phyloP scores from a whole-genome alignment of 2,113 vertebrate species.

The Daboia siamensis region DNA sequence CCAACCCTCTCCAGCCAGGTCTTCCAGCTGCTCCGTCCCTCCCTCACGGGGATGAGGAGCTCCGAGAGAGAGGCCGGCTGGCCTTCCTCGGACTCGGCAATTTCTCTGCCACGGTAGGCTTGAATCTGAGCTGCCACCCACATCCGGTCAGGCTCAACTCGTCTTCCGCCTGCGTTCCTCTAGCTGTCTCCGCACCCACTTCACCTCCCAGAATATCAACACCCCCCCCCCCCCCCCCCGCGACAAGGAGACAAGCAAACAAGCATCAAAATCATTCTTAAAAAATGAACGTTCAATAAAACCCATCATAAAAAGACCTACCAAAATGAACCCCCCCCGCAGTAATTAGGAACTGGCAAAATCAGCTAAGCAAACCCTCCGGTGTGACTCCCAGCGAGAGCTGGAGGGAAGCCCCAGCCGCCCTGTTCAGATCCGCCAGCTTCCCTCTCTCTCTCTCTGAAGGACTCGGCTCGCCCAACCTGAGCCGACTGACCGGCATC shows the following conservation, averaged over 20 bases:
- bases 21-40: not conserved
- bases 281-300: not conserved
- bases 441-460: not conserved
- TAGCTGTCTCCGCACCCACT: not conserved
- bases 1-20: not conserved
- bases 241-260: not conserved
- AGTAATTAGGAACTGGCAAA: not conserved
- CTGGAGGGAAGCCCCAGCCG: not conserved
- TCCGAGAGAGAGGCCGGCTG: too few relatives aligned
- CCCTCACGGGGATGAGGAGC: not conserved
- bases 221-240: too few relatives aligned
- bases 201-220: not conserved
- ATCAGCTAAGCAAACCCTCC: not conserved
- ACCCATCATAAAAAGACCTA: not conserved
- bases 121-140: not conserved
- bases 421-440: accelerated
- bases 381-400: not conserved
- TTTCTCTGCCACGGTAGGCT: not conserved
- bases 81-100: not conserved
- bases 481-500: not conserved
- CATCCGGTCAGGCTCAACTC: not conserved
- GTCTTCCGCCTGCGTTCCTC: not conserved
- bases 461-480: not conserved
- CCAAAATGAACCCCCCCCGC: not conserved
- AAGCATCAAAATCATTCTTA: not conserved